These are phyloP conservation scores for Beris morrisii DNA, from an alignment of 2,888 invertebrate species.

Conservation along the genomic window DNA sequence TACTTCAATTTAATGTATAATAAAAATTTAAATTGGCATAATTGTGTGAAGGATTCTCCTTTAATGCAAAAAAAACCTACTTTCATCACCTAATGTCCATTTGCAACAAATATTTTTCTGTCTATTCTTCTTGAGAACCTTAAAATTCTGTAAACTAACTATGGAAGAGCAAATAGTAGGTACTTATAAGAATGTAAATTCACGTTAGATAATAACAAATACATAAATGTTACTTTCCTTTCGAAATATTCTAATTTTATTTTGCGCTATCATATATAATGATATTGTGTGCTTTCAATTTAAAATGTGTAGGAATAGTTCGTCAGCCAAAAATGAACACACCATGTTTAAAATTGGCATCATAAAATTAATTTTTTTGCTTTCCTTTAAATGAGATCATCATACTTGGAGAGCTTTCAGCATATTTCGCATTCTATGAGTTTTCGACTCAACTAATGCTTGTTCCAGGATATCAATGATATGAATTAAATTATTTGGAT, in stretches of 20 bases:
- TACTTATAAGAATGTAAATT: too few species aligned
- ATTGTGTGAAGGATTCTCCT: background rate
- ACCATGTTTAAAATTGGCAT: background rate
- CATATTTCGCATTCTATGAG: conserved; percentile 56
- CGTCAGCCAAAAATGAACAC: too few species aligned
- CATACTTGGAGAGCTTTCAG: conserved; percentile 48
- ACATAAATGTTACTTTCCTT: too few species aligned
- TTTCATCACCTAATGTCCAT: background rate
- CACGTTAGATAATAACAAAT: too few species aligned
- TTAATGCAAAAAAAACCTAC: too few species aligned
- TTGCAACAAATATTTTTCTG: background rate
- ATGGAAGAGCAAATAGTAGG: too few species aligned
- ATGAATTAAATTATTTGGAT: conserved; percentile 64
- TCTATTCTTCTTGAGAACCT: too few species aligned
- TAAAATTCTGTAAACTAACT: too few species aligned
- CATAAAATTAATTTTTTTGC: background rate
- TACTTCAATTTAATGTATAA: too few species aligned
- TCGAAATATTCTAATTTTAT: too few species aligned
- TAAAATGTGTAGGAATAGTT: background rate
- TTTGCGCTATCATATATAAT: too few species aligned
- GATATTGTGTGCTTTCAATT: background rate
- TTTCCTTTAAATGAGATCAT: conserved; percentile 36
- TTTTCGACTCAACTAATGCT: conserved; percentile 64
- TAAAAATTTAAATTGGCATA: too few species aligned
- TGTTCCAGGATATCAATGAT: conserved; percentile 65